These are phyloP conservation scores for Myiopsitta monachus DNA, from an alignment of 2,113 vertebrate genomes.

Conservation along the genomic window DNA sequence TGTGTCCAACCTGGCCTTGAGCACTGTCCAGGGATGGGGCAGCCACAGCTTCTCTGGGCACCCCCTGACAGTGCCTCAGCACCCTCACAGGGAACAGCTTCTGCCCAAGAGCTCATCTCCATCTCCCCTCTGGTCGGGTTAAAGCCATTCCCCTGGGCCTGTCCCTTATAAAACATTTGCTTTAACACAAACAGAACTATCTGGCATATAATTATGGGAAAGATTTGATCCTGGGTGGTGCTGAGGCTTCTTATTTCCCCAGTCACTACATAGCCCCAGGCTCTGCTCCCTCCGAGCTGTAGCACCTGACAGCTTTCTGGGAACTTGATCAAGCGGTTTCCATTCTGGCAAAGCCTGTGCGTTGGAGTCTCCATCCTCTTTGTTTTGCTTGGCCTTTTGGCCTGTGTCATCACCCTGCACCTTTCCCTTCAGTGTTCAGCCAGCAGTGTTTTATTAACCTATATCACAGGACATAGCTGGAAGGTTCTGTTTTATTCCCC, in stretches of 20 bases:
- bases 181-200: neutral
- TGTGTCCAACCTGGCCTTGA: no score
- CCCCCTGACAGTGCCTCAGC: no score
- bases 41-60: no score
- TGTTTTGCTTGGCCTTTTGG: neutral
- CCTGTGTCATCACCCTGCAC: neutral
- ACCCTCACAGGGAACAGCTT: neutral
- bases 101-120: neutral
- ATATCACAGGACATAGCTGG: constrained; percentile 14
- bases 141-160: neutral
- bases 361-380: neutral
- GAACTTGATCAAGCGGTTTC: neutral
- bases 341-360: neutral
- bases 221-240: neutral
- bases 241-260: neutral
- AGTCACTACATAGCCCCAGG: accelerated
- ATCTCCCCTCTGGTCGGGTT: neutral
- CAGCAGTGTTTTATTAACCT: constrained; percentile 44
- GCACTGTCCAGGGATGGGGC: no score
- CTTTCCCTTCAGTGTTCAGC: neutral
- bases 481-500: constrained; percentile 55
- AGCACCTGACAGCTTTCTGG: neutral
- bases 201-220: neutral
- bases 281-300: neutral
- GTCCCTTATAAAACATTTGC: neutral